Conservation (phyloP, 2,113 vertebrate genomes). For the Chlamydotis undulata region DNA sequence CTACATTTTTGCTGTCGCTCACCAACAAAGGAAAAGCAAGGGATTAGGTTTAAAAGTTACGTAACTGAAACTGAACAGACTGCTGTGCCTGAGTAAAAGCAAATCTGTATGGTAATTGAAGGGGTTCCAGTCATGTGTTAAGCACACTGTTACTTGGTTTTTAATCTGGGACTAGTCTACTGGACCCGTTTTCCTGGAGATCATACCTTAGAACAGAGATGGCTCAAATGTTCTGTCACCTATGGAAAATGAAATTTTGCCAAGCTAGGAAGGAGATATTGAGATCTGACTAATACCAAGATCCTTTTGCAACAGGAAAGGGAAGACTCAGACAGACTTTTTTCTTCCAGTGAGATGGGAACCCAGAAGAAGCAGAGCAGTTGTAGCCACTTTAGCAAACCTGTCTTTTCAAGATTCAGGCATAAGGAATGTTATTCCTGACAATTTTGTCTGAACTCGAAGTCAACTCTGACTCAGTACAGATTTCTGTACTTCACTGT, state of each 20-base stretch:
- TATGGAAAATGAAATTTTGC: neutral
- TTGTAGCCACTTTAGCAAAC: neutral
- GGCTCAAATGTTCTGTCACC: neutral
- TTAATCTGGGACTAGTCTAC: neutral
- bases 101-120: neutral
- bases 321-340: neutral
- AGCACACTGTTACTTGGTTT: neutral
- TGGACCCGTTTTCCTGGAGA: neutral
- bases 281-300: neutral
- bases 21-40: neutral
- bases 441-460: neutral
- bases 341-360: neutral
- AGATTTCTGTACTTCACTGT: neutral
- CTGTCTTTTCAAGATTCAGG: neutral
- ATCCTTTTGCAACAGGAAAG: neutral
- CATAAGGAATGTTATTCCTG: neutral
- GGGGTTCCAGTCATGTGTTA: neutral
- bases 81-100: neutral
- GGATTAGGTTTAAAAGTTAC: neutral
- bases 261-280: neutral
- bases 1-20: neutral
- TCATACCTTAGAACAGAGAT: neutral
- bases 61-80: neutral
- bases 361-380: neutral
- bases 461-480: neutral